Evolutionary conservation across 2,113 vertebrate genomes (phyloP), one percentile per base, ranked within the genome.

Genomic region (Brachyhypopomus gauderio): DNA sequence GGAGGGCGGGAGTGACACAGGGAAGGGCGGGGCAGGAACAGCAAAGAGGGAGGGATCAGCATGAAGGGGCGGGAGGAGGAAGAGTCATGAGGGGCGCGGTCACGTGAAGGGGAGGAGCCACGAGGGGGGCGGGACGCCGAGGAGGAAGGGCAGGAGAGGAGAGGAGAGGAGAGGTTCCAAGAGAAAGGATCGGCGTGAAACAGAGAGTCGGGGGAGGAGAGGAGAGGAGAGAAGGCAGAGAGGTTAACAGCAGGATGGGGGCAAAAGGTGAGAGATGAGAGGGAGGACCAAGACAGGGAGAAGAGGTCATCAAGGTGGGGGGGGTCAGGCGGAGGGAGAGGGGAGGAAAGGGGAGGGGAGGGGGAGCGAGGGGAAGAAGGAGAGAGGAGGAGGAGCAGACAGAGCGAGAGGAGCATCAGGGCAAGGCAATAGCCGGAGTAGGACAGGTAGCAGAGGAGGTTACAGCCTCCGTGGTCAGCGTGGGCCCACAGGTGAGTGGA

Each of bases 401-500:
- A 95, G 92, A 95, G 85, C 92, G 90, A 95, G 91, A 95, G 95
- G 90, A 95, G 86, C 82, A 92, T 95, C 89, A 94, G 90, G 90
- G 90, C 93, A 87, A 91, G 91, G 90, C 92, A 93, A 88, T 94
- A 94, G 86, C 91, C 92, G 89, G 90, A 88, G 86, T 93, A 94
- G 89, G 91, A 94, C 88, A 92, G 84, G 86, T 93, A 94, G 90
- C 93, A 94, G 91, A 92, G 93, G 86, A 91, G 73, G 87, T 89
- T 91, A 87, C 92, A 93, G 87, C 88, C 88, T 75, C 91, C 88
- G 84, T 91, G 92, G 55, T 89, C 85, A 72, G 87, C 76, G 63
- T 91, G 92, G 72, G 86, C 84, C 34, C 52, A 87, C 70, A 84
- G 86, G 38, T 80, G 84, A 17, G 86, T 70, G 73, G 69, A 55